Evolutionary conservation across 2,888 invertebrate genomes (phyloP), one percentile per base, ranked within the genome.

Genomic region (Zhengitettix transpicula): DNA sequence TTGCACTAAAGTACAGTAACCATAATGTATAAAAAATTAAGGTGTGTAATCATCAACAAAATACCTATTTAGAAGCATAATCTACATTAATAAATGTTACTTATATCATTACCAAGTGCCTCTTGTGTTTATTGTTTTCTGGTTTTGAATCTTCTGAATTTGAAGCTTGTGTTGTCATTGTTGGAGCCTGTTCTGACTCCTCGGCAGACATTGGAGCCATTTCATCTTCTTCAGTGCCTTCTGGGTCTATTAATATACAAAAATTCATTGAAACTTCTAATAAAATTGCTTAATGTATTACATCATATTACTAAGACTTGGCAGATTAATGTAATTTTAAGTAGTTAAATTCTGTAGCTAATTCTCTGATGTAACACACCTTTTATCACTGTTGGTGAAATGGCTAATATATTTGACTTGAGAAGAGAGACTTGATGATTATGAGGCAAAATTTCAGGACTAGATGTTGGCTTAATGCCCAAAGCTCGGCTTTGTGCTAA

Each of bases 401-500:
- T 55, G 42, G 16, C 85, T 56, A 89, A 72, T 62, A 80, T 78
- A 68, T 78, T 79, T 53, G 79, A 77, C 68, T 79, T 77, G 58
- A 80, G 72, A 65, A 79, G 68, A 58, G 77, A 78, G 67, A 79
- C 78, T 68, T 80, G 80, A 66, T 80, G 79, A 64, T 78, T 77
- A 53, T 56, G 58, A 41, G 61, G 58, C 41, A 61, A 62, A 40
- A 59, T 54, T 44, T 63, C 62, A 16, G 61, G 55, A 28, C 63
- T 60, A 10, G 58, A 41, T 28, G 65, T 57, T 15, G 65, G 65
- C 60, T 68, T 68, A 57, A 69, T 65, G n/a, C 76, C 89, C 47
- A 90, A 78, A 9, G 90, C 91, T 61, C 92, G 75, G 69, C 89
- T 89, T 74, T 91, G 91, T 0, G 91, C 91, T 65, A 92, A 74